These are phyloP conservation scores for Phragmatobia fuliginosa DNA, from an alignment of 2,888 invertebrate species.

Conservation along the genomic window DNA sequence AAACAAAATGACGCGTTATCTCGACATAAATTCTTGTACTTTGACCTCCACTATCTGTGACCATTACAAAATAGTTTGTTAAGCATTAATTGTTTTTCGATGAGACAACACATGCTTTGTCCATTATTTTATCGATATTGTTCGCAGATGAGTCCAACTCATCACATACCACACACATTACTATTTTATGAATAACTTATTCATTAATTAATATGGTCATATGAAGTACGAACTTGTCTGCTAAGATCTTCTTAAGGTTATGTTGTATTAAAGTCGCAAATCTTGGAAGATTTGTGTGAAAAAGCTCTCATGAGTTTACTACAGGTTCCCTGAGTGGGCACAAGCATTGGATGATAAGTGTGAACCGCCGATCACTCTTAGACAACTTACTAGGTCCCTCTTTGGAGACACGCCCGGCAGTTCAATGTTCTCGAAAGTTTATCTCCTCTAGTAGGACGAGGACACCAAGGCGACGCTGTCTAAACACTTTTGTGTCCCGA, in stretches of 20 bases:
- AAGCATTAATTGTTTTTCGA: conserved; percentile 63
- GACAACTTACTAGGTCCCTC: too few relatives aligned
- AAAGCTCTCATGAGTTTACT: neutral
- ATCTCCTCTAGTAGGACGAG: neutral
- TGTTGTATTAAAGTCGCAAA: neutral
- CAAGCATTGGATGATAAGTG: neutral
- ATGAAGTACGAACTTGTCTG: neutral
- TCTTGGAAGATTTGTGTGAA: neutral
- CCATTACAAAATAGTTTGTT: conserved; percentile 56
- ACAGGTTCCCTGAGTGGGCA: neutral
- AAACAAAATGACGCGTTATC: conserved; percentile 54
- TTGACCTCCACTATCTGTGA: conserved; percentile 61
- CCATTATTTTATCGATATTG: conserved; percentile 52
- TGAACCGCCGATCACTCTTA: too few relatives aligned
- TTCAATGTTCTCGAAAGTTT: neutral
- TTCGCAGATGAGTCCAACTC: conserved; percentile 42
- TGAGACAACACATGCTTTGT: conserved; percentile 53
- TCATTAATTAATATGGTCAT: conserved; percentile 13
- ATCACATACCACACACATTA: conserved; percentile 50
- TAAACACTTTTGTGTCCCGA: neutral
- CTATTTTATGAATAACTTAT: conserved; percentile 43
- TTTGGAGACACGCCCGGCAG: neutral
- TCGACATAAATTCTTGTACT: conserved; percentile 67
- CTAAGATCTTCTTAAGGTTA: neutral
- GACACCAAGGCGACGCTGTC: too few relatives aligned